Conservation (phyloP, 2,888 invertebrate genomes). For the Colletes collaris region DNA sequence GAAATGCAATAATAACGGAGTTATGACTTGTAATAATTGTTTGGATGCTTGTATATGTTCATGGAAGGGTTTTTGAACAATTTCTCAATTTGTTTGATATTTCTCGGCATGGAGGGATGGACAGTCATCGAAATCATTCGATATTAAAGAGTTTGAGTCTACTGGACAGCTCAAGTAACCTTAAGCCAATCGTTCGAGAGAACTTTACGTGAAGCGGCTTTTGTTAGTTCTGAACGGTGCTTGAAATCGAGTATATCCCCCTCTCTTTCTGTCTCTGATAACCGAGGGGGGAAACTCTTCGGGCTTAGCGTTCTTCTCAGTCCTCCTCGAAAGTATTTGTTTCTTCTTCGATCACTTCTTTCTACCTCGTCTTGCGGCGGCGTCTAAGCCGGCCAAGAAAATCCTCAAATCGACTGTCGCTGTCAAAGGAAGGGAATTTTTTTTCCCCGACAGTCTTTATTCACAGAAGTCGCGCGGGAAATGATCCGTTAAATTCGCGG, state of each 20-base stretch:
- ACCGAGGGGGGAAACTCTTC: slow-evolving; percentile 41
- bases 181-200: slow-evolving; percentile 70
- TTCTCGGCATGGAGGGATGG: not conserved
- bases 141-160: slow-evolving; percentile 33
- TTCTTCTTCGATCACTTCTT: slow-evolving; percentile 65
- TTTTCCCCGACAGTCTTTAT: slow-evolving; percentile 59
- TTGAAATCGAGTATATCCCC: slow-evolving; percentile 70
- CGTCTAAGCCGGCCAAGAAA: slow-evolving; percentile 47
- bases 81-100: no score
- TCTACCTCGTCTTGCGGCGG: slow-evolving; percentile 39
- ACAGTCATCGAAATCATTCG: slow-evolving; percentile 36
- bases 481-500: slow-evolving; percentile 68
- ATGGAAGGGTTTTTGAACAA: no score
- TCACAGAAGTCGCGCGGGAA: slow-evolving; percentile 59
- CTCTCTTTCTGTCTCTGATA: slow-evolving; percentile 42
- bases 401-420: slow-evolving; percentile 71
- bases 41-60: no score
- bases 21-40: no score
- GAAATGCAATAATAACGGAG: no score
- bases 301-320: slow-evolving; percentile 37
- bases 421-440: slow-evolving; percentile 57
- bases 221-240: slow-evolving; percentile 74
- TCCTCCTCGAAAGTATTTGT: slow-evolving; percentile 64
- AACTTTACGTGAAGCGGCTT: slow-evolving; percentile 74
- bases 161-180: slow-evolving; percentile 51